Conservation (phyloP, 1,140 invertebrate genomes). For the Pachypeltis micranthus region DNA sequence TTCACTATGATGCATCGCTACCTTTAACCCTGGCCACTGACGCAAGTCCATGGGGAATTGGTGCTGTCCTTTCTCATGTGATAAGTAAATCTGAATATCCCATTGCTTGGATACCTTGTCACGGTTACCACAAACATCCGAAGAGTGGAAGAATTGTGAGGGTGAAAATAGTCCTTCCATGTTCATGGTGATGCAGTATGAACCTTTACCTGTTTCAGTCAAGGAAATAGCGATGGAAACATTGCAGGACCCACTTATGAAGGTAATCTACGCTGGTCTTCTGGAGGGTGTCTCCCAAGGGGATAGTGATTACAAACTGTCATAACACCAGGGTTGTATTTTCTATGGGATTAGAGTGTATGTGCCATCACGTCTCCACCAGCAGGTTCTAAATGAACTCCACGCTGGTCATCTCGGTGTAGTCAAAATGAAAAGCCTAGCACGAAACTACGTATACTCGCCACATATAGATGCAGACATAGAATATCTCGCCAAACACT, state of each 20-base stretch:
- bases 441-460: neutral
- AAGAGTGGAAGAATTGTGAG: neutral
- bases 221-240: neutral
- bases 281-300: neutral
- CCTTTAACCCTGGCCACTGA: conserved; percentile 26
- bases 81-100: conserved; percentile 16
- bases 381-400: neutral
- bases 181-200: neutral
- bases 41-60: conserved; percentile 25
- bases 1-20: conserved; percentile 22
- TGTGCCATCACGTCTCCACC: neutral
- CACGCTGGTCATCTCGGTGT: neutral
- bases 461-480: neutral
- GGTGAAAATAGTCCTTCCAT: too few species aligned
- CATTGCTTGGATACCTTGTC: conserved; percentile 29
- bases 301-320: neutral
- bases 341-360: neutral
- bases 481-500: neutral
- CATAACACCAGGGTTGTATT: neutral
- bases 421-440: neutral
- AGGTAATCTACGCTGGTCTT: neutral
- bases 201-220: neutral
- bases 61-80: conserved; percentile 25
- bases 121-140: conserved; percentile 19
- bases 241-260: neutral